Evolutionary conservation across 2,113 vertebrate species (phyloP), one percentile per base, ranked within the genome.

Genomic region (Prunella fulvescens): DNA sequence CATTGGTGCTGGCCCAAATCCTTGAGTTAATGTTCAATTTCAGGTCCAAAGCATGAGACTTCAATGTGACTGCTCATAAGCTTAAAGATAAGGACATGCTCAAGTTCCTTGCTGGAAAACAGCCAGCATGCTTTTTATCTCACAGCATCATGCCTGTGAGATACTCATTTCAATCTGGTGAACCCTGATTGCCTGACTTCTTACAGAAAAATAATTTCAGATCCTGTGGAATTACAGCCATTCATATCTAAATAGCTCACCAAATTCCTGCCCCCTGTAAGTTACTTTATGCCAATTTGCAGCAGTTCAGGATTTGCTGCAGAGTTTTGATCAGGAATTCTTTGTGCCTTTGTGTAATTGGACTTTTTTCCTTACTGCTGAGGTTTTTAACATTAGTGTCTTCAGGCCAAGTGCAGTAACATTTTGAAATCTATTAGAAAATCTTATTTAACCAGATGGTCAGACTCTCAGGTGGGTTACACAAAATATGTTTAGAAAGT

Each of bases 1-100:
- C 14, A 0, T 62, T 93, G 87, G 81, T 35, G 5, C 11, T 3
- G 8, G 47, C 57, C 81, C 91, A 91, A 94, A 94, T 82, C 39
- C 70, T 90, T 71, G 89, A 91, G 73, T 81, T 91, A 39, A 92
- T 66, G 90, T 95, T 95, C 87, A 42, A 90, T 95, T 96, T 92
- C 54, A 62, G 84, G 79, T 70, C 67, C 5, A 7, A 90, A 85
- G 90, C 84, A n/a, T 40, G 76, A 56, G 85, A 60, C 87, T 92
- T 72, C 78, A 85, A 70, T 72, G 66, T 64, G 89, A 76, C 90
- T 91, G 71, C 84, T 79, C 1, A 0, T 89, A 44, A 82, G 92
- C 88, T 80, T 70, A 26, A 51, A 94, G 96, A 93, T 94, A 96
- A 96, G 95, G 94, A 86, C 90, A 42, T 81, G 74, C 93, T 95